Evolutionary conservation across 2,113 vertebrate genomes (phyloP).

Genomic region (Cyanoderma ruficeps): DNA sequence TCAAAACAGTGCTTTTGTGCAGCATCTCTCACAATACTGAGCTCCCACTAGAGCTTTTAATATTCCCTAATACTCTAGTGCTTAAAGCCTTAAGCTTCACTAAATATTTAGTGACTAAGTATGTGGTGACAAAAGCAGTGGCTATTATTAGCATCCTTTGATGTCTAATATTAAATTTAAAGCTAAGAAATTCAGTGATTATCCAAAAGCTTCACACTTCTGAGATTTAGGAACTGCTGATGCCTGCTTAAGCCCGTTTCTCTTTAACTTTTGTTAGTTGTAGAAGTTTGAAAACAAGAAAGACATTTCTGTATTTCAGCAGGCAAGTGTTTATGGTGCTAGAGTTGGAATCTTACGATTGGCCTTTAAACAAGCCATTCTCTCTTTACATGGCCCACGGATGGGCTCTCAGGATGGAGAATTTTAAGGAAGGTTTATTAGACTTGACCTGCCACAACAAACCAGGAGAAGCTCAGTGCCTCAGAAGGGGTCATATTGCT

Average conservation of each 20-base stretch:
- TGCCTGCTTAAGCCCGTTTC: neutral
- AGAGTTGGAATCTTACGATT: neutral
- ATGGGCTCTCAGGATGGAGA: neutral
- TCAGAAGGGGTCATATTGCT: neutral
- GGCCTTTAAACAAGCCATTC: neutral
- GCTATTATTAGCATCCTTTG: neutral
- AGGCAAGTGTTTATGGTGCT: neutral
- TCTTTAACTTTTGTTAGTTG: neutral
- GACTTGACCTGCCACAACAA: neutral
- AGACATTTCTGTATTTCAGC: neutral
- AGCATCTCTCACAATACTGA: neutral
- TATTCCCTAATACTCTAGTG: neutral
- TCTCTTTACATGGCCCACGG: neutral
- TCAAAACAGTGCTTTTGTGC: neutral
- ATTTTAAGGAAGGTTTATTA: neutral
- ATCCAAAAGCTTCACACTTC: neutral
- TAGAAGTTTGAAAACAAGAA: neutral
- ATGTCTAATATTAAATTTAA: neutral
- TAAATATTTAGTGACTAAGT: neutral
- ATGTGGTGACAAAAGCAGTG: neutral
- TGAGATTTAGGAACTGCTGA: neutral
- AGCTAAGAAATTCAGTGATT: neutral
- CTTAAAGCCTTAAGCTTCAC: neutral
- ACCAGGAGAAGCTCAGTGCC: neutral
- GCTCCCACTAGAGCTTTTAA: neutral